Conservation (phyloP, 2,113 vertebrate species). For the Spermophilus dauricus region DNA sequence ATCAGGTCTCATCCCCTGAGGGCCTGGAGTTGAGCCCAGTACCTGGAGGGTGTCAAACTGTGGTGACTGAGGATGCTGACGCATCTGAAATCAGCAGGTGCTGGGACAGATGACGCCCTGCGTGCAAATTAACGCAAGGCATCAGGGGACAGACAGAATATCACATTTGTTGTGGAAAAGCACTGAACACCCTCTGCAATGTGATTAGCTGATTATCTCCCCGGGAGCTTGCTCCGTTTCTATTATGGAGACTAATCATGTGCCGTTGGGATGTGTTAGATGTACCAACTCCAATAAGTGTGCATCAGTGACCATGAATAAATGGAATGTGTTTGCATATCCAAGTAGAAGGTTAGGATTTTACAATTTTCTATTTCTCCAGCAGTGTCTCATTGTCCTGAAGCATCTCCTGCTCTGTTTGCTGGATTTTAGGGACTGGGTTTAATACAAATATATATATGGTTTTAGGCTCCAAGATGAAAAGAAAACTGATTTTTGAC, state of each 20-base stretch:
- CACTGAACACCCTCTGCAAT: background rate
- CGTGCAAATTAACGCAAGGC: accelerated
- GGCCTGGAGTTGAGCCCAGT: constrained; percentile 12
- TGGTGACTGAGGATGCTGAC: background rate
- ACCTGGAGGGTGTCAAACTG: background rate
- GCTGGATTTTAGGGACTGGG: background rate
- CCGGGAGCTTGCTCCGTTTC: background rate
- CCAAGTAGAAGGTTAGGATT: background rate
- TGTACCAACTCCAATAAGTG: background rate
- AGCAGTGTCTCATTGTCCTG: background rate
- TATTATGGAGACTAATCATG: background rate
- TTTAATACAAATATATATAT: background rate
- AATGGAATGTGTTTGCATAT: constrained; percentile 8
- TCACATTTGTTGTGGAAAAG: background rate
- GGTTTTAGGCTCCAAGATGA: background rate
- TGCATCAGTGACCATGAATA: constrained; percentile 34
- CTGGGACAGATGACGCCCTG: background rate
- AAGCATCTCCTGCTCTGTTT: background rate
- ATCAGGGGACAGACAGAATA: background rate
- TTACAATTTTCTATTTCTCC: background rate
- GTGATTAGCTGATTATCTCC: background rate
- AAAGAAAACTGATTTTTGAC: background rate
- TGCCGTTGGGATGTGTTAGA: background rate
- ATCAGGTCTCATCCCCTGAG: background rate
- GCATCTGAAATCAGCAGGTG: constrained; percentile 34